Conservation (phyloP, 2,797 vertebrate species). For the Anableps anableps region DNA sequence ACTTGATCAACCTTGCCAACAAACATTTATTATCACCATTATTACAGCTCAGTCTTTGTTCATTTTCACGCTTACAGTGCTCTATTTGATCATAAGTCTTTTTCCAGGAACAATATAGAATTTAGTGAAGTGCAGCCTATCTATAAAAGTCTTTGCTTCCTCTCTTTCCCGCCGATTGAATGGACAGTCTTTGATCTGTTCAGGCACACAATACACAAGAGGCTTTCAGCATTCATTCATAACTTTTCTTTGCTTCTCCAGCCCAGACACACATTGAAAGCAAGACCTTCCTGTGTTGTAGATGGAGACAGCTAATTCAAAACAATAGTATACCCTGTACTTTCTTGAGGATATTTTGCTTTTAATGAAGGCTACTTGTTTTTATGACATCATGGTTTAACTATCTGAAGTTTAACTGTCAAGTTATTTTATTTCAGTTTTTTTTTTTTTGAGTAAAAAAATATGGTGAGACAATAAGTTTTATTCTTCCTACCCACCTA, state of each 20-base stretch:
- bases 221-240: constrained; percentile 55
- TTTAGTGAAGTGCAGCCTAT: constrained; percentile 30
- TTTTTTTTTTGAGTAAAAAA: background rate
- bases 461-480: background rate
- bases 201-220: constrained; percentile 52
- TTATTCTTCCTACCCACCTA: background rate
- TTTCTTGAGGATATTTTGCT: background rate
- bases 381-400: background rate
- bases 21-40: constrained; percentile 10
- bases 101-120: constrained; percentile 41
- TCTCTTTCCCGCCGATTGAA: constrained; percentile 58
- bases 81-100: background rate
- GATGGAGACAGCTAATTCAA: constrained; percentile 16
- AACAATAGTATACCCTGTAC: background rate
- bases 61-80: constrained; percentile 22
- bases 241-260: constrained; percentile 36
- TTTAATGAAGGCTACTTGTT: background rate
- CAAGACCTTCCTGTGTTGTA: constrained; percentile 22
- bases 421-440: background rate
- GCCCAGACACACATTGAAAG: constrained; percentile 30
- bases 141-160: constrained; percentile 56
- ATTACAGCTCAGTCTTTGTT: constrained; percentile 6
- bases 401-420: background rate
- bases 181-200: constrained; percentile 53
- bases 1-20: background rate